Evolutionary conservation across 2,113 vertebrate species (phyloP).

Genomic region (Toxotes chatareus): DNA sequence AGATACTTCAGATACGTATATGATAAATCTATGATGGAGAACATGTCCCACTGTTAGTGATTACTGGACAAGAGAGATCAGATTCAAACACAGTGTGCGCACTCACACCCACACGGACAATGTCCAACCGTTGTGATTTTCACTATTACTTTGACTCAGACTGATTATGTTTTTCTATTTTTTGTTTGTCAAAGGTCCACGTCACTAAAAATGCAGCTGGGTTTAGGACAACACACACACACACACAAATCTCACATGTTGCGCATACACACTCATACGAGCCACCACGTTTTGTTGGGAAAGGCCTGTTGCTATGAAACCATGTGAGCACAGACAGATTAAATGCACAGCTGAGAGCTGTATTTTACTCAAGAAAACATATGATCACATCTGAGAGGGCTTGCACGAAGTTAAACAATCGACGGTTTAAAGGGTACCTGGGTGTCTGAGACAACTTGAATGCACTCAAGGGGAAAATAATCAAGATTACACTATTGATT

Average conservation of each 20-base stretch:
- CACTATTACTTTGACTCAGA: conserved; percentile 1
- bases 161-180: background rate
- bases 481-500: background rate
- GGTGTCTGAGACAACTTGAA: background rate
- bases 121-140: background rate
- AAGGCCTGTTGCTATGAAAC: conserved; percentile 56
- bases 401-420: background rate
- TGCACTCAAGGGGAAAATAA: background rate
- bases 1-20: background rate
- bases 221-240: background rate
- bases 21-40: background rate
- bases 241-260: background rate
- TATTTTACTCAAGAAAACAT: conserved; percentile 8
- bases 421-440: background rate
- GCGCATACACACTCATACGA: background rate
- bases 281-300: background rate
- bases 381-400: background rate
- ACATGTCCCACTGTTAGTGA: background rate
- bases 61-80: background rate
- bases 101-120: background rate
- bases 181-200: background rate
- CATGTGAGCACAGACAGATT: background rate
- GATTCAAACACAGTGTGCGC: background rate
- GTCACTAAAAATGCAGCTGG: background rate
- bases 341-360: conserved; percentile 9